Evolutionary conservation across 1,140 invertebrate genomes (phyloP), one percentile per base, ranked within the genome.

Genomic region (Aricia agestis): DNA sequence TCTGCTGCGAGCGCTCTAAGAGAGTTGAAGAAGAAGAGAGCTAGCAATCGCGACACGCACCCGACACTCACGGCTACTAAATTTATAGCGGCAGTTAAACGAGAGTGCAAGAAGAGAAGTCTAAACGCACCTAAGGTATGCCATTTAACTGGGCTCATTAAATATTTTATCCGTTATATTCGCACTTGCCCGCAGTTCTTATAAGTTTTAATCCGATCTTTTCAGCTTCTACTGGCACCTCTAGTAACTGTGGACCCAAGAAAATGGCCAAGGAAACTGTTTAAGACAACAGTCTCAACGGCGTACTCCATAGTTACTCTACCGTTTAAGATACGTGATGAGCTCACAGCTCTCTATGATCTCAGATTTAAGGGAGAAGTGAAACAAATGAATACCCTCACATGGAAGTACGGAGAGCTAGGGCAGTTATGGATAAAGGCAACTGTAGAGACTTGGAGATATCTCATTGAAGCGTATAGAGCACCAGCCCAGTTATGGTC

Each of bases 1-100:
- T 92, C 94, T 31, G 74, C 93, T 2, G 92, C 94, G 0, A 93
- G 93, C 6, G 93, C 92, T 0, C 74, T 93, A 2, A 94, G 94
- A 79, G 94, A 95, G 79, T 85, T 94, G 9, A 91, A 81, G 18
- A 93, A 92, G 75, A 83, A 83, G 25, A 77, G 75, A 52, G 79
- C n/a, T n/a, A n/a, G 70, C 67, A 76, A 76, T 13, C 73, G 74
- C 41, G 75, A 81, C 15, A 67, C 72, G 2, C 79, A 83, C n/a
- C 72, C 77, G 0, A 79, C 82, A 0, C 57, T 83, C 1, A 85
- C 84, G 4, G 80, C 82, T 10, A 77, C 78, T 0, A 77, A 78
- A 18, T 76, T 93, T 2, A 61, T 90, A 15, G 73, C 82, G 17
- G 89, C 89, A 18, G 77, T 93, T 7, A 81, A 88, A 67, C 72